These are phyloP conservation scores for Stratiolaelaps scimitus DNA, from an alignment of 1,140 invertebrate species.

Conservation along the genomic window DNA sequence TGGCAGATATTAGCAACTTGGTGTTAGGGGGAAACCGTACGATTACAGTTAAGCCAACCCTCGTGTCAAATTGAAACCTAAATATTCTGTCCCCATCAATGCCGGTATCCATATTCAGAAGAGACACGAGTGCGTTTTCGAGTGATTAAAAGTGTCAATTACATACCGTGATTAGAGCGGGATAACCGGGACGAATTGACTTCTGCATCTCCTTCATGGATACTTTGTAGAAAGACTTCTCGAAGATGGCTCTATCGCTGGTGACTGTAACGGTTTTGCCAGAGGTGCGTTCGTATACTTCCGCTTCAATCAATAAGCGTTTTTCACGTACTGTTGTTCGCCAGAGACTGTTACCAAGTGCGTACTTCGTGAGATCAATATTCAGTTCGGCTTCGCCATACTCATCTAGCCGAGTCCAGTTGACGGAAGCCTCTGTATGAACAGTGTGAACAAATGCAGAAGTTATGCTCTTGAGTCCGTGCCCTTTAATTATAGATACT, in stretches of 20 bases:
- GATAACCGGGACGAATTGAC: slow-evolving; percentile 14
- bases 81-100: too few relatives aligned
- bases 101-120: too few relatives aligned
- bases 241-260: slow-evolving; percentile 1
- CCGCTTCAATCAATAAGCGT: slow-evolving; percentile 9
- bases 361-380: neutral
- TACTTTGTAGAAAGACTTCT: neutral
- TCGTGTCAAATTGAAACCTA: too few relatives aligned
- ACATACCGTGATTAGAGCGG: neutral
- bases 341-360: neutral
- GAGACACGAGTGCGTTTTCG: too few relatives aligned
- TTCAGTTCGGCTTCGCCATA: slow-evolving; percentile 3
- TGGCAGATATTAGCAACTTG: too few relatives aligned
- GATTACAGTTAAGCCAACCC: too few relatives aligned
- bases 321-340: neutral
- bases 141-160: too few relatives aligned
- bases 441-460: too few relatives aligned
- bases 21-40: too few relatives aligned
- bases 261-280: neutral
- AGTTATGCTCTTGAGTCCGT: too few relatives aligned
- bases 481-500: too few relatives aligned
- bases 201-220: neutral
- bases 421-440: neutral
- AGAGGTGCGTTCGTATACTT: neutral
- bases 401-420: slow-evolving; percentile 12